Evolutionary conservation across 2,113 vertebrate genomes (phyloP), one percentile per base, ranked within the genome.

Genomic region (Megaleporinus macrocephalus): DNA sequence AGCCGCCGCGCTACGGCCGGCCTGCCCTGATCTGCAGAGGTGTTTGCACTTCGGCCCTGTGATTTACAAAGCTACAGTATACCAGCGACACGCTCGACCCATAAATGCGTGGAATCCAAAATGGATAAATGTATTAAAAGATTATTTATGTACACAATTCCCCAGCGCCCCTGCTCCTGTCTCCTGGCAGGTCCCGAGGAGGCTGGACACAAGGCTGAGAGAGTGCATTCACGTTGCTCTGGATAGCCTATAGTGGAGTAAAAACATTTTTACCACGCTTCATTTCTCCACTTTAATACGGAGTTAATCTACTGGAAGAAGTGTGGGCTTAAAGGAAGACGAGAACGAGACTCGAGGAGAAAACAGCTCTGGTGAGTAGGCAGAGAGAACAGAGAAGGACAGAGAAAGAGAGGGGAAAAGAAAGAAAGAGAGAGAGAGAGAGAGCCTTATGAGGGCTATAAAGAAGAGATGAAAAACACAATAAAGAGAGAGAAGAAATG

Each of bases 71-170:
- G 80, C 71, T 62, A 70, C 70, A 79, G 78, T 87, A 73, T 85
- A 79, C n/a, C n/a, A 65, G 73, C 59, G 66, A 83, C 76, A 85
- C 72, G 78, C 76, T 44, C 66, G 78, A 80, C 84, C 78, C 55
- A 79, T 84, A 74, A 75, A 88, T 62, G 47, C 44, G 26, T 66
- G 66, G 70, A 83, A 85, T 77, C 74, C 71, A 81, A 84, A 88
- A 85, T 85, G 86, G 75, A 84, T 88, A 79, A 84, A 80, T 73
- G 75, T 73, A 84, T 84, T 83, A 86, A 87, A 86, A 89, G 44
- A 71, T 86, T 83, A 80, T 89, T 87, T 86, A 86, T 88, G 78
- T 82, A 82, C 82, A 76, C 53, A 14, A 41, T 83, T 82, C 81
- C 79, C 49, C 44, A 51, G 73, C n/a, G 55, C 68, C 49, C 49